Conservation (phyloP, 2,113 vertebrate genomes). For the Hippocampus mohnikei region DNA sequence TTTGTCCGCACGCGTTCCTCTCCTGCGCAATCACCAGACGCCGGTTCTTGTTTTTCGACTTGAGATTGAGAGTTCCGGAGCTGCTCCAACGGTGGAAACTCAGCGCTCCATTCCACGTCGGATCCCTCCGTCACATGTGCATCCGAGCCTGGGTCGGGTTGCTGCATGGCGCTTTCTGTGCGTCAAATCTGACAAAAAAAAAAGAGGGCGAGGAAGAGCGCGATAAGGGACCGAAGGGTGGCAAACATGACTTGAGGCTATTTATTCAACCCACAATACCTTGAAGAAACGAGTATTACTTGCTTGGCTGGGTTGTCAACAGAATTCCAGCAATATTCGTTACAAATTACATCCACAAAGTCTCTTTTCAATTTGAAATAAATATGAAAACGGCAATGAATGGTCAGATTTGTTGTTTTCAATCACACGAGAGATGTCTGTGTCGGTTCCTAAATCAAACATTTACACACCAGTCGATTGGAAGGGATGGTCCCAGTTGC, state of each 20-base stretch:
- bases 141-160: conserved; percentile 39
- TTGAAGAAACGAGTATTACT: background rate
- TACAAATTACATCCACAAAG: background rate
- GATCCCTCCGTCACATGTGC: conserved; percentile 44
- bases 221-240: background rate
- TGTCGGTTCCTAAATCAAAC: too few relatives aligned
- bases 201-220: background rate
- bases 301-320: background rate
- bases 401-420: too few relatives aligned
- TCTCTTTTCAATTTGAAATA: too few relatives aligned
- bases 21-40: conserved; percentile 16
- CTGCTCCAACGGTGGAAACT: background rate
- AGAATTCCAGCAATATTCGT: background rate
- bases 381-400: too few relatives aligned
- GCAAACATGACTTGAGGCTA: background rate
- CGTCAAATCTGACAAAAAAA: conserved; percentile 45
- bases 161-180: conserved; percentile 46
- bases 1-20: conserved; percentile 35
- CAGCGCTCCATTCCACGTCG: conserved; percentile 16
- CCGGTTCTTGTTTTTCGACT: conserved; percentile 20
- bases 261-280: background rate
- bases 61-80: conserved; percentile 15
- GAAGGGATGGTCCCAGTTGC: too few relatives aligned
- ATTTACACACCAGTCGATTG: too few relatives aligned
- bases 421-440: too few relatives aligned